phyloP scores from a whole-genome alignment of 2,113 vertebrate genomes.

The Chaetodon trifascialis region DNA sequence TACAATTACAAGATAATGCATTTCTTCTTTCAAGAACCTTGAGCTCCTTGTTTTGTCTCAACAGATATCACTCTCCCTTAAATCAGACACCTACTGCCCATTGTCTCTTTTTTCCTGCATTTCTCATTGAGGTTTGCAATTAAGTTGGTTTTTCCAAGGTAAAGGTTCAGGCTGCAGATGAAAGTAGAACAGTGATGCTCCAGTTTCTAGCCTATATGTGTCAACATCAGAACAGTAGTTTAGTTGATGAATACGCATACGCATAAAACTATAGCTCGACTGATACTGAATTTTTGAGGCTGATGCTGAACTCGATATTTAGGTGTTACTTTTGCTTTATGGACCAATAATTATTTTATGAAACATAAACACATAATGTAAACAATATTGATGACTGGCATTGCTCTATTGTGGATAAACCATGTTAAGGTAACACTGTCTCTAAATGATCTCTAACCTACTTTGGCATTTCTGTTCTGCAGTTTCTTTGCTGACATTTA shows the following conservation, averaged over 20 bases:
- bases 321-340: background rate
- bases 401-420: background rate
- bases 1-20: background rate
- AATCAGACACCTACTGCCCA: background rate
- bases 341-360: too few relatives aligned
- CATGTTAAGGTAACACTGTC: background rate
- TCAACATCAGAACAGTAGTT: conserved; percentile 27
- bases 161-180: conserved; percentile 18
- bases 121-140: conserved; percentile 1
- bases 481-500: background rate
- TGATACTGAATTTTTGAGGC: background rate
- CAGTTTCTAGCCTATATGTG: conserved; percentile 65
- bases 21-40: background rate
- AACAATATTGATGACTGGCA: background rate
- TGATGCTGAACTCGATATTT: background rate
- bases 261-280: too few relatives aligned
- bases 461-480: background rate
- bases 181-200: conserved; percentile 66
- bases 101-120: background rate
- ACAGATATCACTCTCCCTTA: background rate
- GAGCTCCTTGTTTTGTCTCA: conserved; percentile 4
- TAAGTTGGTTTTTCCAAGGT: conserved; percentile 10
- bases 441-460: background rate
- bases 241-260: background rate
- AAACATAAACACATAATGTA: background rate